Conservation (phyloP, 2,113 vertebrate species). For the Nyctereutes procyonoides region DNA sequence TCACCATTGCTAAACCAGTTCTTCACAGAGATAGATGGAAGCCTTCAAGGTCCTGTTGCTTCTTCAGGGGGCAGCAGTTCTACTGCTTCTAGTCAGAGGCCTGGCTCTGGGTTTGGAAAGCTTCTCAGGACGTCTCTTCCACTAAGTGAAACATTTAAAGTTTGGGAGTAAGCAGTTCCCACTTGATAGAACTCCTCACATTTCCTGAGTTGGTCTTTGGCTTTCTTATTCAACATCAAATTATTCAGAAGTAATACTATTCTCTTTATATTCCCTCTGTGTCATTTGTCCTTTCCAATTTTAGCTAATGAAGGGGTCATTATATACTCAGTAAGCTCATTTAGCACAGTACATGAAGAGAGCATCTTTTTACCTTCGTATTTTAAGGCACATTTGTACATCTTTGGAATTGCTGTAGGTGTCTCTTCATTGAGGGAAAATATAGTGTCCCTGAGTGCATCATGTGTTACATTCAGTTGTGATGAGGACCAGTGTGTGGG, state of each 20-base stretch:
- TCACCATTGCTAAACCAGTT: neutral
- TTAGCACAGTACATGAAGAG: neutral
- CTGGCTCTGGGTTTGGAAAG: neutral
- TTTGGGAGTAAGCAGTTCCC: slow-evolving; percentile 17
- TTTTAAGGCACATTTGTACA: neutral
- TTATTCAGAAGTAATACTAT: slow-evolving; percentile 7
- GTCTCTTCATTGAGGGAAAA: slow-evolving; percentile 8
- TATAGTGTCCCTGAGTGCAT: neutral
- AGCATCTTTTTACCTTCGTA: neutral
- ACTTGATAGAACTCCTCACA: neutral
- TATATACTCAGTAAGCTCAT: slow-evolving; percentile 4
- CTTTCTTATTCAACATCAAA: slow-evolving; percentile 9
- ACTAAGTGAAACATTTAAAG: neutral
- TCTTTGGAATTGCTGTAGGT: neutral
- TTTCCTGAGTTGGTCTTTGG: slow-evolving; percentile 40
- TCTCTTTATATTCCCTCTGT: neutral
- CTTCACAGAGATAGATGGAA: neutral
- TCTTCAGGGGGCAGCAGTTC: neutral
- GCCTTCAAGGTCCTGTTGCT: neutral
- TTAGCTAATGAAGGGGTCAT: neutral
- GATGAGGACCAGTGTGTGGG: neutral
- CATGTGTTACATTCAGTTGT: neutral
- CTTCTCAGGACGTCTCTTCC: neutral
- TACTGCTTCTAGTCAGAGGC: neutral
- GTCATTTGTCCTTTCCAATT: slow-evolving; percentile 51